Base-by-base conservation (phyloP, 2,888 invertebrate genomes). In the Blera fallax region DNA sequence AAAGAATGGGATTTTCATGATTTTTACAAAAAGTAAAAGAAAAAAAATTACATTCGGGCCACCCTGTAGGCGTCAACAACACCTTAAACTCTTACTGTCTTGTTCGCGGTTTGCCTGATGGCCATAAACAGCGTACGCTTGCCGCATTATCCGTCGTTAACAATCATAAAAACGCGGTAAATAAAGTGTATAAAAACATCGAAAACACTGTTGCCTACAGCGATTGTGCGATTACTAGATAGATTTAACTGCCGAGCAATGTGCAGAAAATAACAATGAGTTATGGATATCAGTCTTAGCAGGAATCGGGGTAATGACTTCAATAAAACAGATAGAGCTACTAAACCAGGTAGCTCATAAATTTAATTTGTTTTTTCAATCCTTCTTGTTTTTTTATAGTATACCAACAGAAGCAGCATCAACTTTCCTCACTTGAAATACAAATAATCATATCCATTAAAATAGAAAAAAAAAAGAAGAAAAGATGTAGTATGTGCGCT, bases 401-500 rank as follows among this genome's bases (percentile, higher is more conserved):
- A 40, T 34, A 43, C 37, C 16, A 37, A 16, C 43, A 74, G 7
- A 64, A 54, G 24, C 37, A 48, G 37, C 64, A 27, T 45, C 64
- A 77, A 72, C 72, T 45, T 58, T 70, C 58, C 43, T 69, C 77
- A 62, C 34, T 70, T 72, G 60, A 60, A 73, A 58, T 70, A 81
- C 64, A 87, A 87, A 87, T 84, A 87, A 79, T 70, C 76, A 65
- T 45, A 72, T 81, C 69, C 82, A 82, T 83, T 70, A 67, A 84
- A 80, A 78, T 54, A 67, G 85, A 62, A n/a, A n/a, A n/a, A n/a
- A n/a, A n/a, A n/a, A n/a, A n/a, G n/a, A n/a, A n/a, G n/a, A n/a
- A 37, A 77, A 78, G 81, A 84, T 81, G 67, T 64, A 67, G 58
- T 48, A 62, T 37, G 67, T 72, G 72, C 37, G 27, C 27, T 64